phyloP scores from a whole-genome alignment of 2,797 vertebrate species.

The Cyprinodon diabolis region DNA sequence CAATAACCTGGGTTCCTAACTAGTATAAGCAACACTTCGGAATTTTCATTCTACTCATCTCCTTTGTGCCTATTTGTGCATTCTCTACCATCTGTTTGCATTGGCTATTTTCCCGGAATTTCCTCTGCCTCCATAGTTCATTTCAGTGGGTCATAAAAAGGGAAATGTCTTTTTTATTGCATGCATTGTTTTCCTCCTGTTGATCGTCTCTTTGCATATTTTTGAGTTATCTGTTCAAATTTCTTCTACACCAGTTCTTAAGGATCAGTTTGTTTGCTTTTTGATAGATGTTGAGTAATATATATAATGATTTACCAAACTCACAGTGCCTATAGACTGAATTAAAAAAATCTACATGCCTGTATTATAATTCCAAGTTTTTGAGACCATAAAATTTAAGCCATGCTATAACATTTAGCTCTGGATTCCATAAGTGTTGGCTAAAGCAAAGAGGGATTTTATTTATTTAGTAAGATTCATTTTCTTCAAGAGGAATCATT shows the following conservation, averaged over 20 bases:
- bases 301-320: neutral
- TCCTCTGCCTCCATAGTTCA: constrained; percentile 29
- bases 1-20: neutral
- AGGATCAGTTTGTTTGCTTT: neutral
- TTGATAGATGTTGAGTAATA: too few relatives aligned
- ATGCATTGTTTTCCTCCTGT: constrained; percentile 14
- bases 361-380: neutral
- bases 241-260: neutral
- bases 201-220: constrained; percentile 6
- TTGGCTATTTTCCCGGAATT: constrained; percentile 35
- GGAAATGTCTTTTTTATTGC: constrained; percentile 5
- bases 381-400: neutral
- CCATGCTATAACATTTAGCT: too few relatives aligned
- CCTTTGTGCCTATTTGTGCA: constrained; percentile 18
- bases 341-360: neutral
- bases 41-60: constrained; percentile 9
- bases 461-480: too few relatives aligned
- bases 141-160: constrained; percentile 14
- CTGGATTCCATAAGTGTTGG: too few relatives aligned
- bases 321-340: neutral
- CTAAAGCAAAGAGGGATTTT: too few relatives aligned
- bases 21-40: neutral
- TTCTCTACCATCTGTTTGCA: constrained; percentile 50
- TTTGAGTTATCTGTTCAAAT: constrained; percentile 1
- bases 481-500: too few relatives aligned